These are phyloP conservation scores for Stictonetta naevosa DNA, from an alignment of 2,113 vertebrate species.

Conservation along the genomic window DNA sequence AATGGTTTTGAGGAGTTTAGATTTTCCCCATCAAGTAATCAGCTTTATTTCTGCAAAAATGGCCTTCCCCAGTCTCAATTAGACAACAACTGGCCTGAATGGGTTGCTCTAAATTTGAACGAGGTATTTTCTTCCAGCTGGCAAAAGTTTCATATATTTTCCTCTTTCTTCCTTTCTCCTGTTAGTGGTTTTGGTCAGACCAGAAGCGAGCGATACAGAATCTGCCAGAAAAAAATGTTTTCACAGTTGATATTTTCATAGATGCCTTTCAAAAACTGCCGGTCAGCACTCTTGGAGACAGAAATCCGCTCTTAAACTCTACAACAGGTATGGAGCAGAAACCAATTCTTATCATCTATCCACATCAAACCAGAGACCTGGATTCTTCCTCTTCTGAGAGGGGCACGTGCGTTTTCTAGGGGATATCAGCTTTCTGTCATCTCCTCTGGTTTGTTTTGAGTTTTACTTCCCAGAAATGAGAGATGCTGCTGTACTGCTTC, in stretches of 20 bases:
- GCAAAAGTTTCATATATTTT: background rate
- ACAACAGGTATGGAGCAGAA: background rate
- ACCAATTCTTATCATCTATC: background rate
- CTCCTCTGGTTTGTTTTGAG: background rate
- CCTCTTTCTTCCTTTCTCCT: background rate
- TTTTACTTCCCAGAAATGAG: background rate
- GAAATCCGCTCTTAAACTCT: background rate
- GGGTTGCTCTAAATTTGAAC: background rate
- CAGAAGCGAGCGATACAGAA: slow-evolving; percentile 5
- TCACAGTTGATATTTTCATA: background rate
- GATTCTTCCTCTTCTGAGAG: background rate
- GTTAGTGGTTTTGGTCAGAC: slow-evolving; percentile 16
- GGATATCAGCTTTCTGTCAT: background rate
- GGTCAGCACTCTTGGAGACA: background rate
- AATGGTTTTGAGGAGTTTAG: background rate
- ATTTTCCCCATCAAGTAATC: slow-evolving; percentile 23
- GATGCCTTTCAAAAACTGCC: background rate
- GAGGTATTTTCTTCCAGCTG: background rate
- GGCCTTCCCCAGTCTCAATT: background rate
- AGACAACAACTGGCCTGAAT: background rate
- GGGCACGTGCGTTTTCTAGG: background rate
- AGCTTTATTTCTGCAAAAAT: background rate
- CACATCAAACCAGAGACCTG: background rate
- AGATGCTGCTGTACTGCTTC: background rate
- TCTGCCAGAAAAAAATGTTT: slow-evolving; percentile 25